phyloP scores from a whole-genome alignment of 2,113 vertebrate species.

The Corythoichthys intestinalis region DNA sequence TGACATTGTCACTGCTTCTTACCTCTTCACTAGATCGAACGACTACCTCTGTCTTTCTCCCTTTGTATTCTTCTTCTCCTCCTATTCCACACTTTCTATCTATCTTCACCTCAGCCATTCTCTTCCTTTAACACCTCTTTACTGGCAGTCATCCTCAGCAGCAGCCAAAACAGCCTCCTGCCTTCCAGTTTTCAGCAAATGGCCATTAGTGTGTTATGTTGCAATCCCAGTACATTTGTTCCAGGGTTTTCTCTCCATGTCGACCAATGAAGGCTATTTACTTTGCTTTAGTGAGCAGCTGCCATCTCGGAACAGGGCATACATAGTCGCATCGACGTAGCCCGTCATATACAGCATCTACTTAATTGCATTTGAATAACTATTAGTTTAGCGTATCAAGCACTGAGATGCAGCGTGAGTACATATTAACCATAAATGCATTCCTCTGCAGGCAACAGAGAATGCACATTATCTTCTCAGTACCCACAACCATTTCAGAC shows the following conservation, averaged over 20 bases:
- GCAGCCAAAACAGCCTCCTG: conserved; percentile 39
- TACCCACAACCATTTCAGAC: not conserved
- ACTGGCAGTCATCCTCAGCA: conserved; percentile 55
- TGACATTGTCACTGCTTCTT: conserved; percentile 21
- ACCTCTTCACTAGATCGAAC: conserved; percentile 35
- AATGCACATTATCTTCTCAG: not conserved
- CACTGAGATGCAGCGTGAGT: not conserved
- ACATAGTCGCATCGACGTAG: not conserved
- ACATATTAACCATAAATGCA: not conserved
- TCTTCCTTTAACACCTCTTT: conserved; percentile 26
- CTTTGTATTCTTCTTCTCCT: conserved; percentile 3
- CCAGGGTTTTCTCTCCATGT: conserved; percentile 48
- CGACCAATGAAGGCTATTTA: conserved; percentile 63
- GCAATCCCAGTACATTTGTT: conserved; percentile 38
- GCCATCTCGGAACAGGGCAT: conserved; percentile 29
- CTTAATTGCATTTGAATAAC: not conserved
- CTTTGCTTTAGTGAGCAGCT: conserved; percentile 47
- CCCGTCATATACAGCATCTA: not conserved
- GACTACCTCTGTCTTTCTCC: conserved; percentile 9
- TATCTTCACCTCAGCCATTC: not conserved
- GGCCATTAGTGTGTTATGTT: conserved; percentile 60
- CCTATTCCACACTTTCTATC: conserved; percentile 4
- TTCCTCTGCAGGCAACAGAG: not conserved
- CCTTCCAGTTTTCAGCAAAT: conserved; percentile 59
- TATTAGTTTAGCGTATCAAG: not conserved